Evolutionary conservation across 2,113 vertebrate genomes (phyloP), one percentile per base, ranked within the genome.

Genomic region (Macquaria australasica): DNA sequence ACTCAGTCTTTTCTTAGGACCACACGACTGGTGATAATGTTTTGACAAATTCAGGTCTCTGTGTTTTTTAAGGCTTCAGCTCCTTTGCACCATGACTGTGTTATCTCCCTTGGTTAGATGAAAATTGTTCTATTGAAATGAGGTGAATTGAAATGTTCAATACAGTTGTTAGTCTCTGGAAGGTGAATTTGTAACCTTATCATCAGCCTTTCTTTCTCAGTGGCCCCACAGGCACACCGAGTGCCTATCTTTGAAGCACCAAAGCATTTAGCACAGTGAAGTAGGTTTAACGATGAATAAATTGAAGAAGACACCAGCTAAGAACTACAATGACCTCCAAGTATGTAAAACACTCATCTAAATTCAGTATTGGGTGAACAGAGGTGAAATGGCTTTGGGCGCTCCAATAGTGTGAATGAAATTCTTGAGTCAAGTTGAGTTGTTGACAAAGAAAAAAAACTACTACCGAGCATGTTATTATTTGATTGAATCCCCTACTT

Each of bases 371-470:
- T 39, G 7, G 20, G 6, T 59, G 21, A 77, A 82, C 0, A 25
- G 51, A 79, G 58, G 58, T 63, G 59, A 78, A 80, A 82, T 41
- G 31, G 16, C 31, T 79, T 76, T 0, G 10, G 86, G 60, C 1
- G 4, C 45, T 81, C 20, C 12, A 16, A 18, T 8, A 66, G 12
- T 39, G 43, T 8, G 28, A 23, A 72, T 31, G 31, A 64, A 62
- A 55, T 72, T 66, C 23, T 41, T 9, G 9, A 68, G 14, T 56
- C 43, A 66, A 43, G 63, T 28, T 25, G 45, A 75, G 66, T 0
- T 76, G 81, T 86, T 89, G 76, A 68, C 63, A 63, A 39, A 73
- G 63, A 74, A 14, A 75, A 48, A 34, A 72, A 64, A n/a, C 37
- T 8, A 15, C 21, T 62, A 20, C 11, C 5, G 8, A 82, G 53